phyloP scores from a whole-genome alignment of 2,888 invertebrate species.

The Caenorhabditis imperialis region DNA sequence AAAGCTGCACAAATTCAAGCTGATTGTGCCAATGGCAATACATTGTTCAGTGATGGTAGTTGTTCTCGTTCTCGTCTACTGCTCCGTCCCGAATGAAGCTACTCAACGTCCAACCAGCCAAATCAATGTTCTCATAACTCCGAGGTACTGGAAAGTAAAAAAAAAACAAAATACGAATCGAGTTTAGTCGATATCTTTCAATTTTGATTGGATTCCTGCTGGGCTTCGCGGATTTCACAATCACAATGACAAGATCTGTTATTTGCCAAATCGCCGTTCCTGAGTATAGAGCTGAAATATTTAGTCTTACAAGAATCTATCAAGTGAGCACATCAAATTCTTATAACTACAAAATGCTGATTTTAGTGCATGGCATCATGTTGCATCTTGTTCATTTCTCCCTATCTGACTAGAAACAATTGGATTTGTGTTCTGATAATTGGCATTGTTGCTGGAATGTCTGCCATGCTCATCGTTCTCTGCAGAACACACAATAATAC shows the following conservation, averaged over 20 bases:
- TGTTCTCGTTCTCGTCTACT: slow-evolving; percentile 35
- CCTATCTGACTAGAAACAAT: slow-evolving; percentile 35
- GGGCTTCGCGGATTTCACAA: slow-evolving; percentile 55
- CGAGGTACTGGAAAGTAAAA: slow-evolving; percentile 28
- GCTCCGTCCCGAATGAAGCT: slow-evolving; percentile 55
- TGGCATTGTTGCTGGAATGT: slow-evolving; percentile 25
- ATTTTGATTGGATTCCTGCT: slow-evolving; percentile 52
- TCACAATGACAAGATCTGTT: slow-evolving; percentile 54
- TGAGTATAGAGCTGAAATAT: slow-evolving; percentile 53
- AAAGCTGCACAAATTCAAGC: slow-evolving; percentile 50
- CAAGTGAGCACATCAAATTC: slow-evolving; percentile 14
- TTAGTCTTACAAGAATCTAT: slow-evolving; percentile 52
- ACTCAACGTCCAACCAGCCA: slow-evolving; percentile 42
- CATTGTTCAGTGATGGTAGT: slow-evolving; percentile 25
- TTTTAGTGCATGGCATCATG: slow-evolving; percentile 54
- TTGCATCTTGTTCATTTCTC: slow-evolving; percentile 51
- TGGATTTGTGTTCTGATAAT: slow-evolving; percentile 50
- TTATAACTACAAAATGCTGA: neutral
- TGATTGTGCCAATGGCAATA: slow-evolving; percentile 49
- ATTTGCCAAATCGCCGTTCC: slow-evolving; percentile 61
- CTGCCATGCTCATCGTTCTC: slow-evolving; percentile 31
- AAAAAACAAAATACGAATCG: neutral
- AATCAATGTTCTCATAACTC: slow-evolving; percentile 32
- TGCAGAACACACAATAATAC: slow-evolving; percentile 41
- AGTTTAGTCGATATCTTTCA: slow-evolving; percentile 47